Evolutionary conservation across 2,113 vertebrate species (phyloP).

Genomic region (Glaucomys volans): DNA sequence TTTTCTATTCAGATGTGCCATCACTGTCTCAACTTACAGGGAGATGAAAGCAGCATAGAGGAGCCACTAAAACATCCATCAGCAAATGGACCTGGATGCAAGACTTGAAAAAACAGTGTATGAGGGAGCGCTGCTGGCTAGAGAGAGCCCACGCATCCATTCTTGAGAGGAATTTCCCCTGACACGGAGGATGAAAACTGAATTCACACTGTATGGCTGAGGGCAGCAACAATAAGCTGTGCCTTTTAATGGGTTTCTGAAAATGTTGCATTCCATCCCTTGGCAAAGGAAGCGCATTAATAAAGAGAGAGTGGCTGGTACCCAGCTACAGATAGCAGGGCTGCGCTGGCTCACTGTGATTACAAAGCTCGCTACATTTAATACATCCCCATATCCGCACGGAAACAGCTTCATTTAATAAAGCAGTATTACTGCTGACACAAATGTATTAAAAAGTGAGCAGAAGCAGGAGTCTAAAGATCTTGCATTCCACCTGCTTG

Average conservation of each 20-base stretch:
- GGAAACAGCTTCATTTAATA: constrained; percentile 61
- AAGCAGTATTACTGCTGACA: constrained; percentile 27
- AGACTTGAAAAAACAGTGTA: not conserved
- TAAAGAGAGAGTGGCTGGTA: constrained; percentile 54
- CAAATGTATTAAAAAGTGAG: constrained; percentile 45
- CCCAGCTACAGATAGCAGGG: not conserved
- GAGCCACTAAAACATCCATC: not conserved
- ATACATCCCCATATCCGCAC: not conserved
- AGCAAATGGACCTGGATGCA: not conserved
- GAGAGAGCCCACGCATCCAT: not conserved
- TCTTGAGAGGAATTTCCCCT: not conserved
- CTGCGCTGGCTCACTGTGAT: not conserved
- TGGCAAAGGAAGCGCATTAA: constrained; percentile 70
- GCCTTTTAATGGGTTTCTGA: constrained; percentile 66
- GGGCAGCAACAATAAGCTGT: constrained; percentile 59
- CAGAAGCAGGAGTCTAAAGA: not conserved
- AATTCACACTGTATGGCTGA: constrained; percentile 45
- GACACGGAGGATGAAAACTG: constrained; percentile 29
- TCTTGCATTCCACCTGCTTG: not conserved
- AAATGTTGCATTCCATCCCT: constrained; percentile 26
- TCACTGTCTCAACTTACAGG: not conserved
- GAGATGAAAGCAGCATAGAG: not conserved
- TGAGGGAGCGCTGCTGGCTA: not conserved
- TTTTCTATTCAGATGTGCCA: not conserved
- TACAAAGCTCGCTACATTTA: constrained; percentile 48